phyloP scores from a whole-genome alignment of 2,888 invertebrate species.

The Anorthoa munda region DNA sequence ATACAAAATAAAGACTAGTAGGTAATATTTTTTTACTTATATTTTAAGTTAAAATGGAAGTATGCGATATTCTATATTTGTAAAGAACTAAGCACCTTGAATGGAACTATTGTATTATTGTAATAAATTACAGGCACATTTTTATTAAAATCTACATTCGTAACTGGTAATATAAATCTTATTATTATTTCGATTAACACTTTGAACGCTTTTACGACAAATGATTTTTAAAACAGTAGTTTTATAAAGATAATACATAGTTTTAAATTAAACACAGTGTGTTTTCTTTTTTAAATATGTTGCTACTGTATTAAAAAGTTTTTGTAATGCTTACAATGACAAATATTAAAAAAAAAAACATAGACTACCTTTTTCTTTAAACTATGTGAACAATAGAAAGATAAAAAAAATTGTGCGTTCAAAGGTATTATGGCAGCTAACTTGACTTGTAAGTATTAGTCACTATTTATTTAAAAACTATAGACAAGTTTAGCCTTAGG shows the following conservation, averaged over 20 bases:
- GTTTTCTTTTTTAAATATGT: too few relatives aligned
- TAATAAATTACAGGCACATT: conserved; percentile 84
- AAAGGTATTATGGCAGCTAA: conserved; percentile 70
- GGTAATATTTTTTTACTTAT: conserved; percentile 75
- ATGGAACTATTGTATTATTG: conserved; percentile 75
- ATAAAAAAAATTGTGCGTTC: conserved; percentile 52
- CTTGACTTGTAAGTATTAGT: conserved; percentile 61
- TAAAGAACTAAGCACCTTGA: conserved; percentile 79
- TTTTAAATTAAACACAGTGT: neutral
- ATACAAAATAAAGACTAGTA: conserved; percentile 82
- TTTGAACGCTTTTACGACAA: conserved; percentile 60
- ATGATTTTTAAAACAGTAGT: neutral
- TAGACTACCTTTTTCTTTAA: neutral
- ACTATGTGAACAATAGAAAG: neutral
- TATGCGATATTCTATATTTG: conserved; percentile 71
- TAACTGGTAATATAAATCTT: conserved; percentile 69
- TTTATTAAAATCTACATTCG: conserved; percentile 68
- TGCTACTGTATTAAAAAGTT: too few relatives aligned
- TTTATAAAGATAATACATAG: neutral
- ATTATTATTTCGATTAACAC: conserved; percentile 60
- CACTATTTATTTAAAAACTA: conserved; percentile 48
- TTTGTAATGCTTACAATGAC: too few relatives aligned
- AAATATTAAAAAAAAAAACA: neutral
- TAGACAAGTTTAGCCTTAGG: conserved; percentile 55
- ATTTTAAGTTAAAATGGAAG: conserved; percentile 76